Percentiles rank a stretch among this genome's conserved stretches.
Conservation (phyloP, 2,888 invertebrate species). For the Synanthedon tipuliformis region DNA sequence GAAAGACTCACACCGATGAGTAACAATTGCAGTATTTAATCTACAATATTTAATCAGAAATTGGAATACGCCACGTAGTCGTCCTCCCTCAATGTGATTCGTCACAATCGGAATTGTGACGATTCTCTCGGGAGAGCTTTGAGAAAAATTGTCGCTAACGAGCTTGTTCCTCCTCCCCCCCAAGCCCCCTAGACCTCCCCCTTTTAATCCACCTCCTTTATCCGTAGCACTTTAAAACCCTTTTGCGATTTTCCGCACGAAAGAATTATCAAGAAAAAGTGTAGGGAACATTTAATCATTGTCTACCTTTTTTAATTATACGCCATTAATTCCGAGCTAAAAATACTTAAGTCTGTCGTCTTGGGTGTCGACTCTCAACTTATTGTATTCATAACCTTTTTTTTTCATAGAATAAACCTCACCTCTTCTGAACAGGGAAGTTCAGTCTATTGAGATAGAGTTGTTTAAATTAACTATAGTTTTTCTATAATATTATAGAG, state of each 20-base stretch:
- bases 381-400: too few relatives aligned
- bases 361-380: neutral
- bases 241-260: slow-evolving; percentile 59
- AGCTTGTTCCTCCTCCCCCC: slow-evolving; percentile 36
- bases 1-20: too few relatives aligned
- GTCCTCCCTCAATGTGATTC: slow-evolving; percentile 52
- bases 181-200: slow-evolving; percentile 23
- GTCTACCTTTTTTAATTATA: slow-evolving; percentile 40
- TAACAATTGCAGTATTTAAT: too few relatives aligned
- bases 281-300: slow-evolving; percentile 38
- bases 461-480: too few relatives aligned
- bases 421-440: too few relatives aligned
- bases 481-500: too few relatives aligned
- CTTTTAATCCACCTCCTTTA: slow-evolving; percentile 54
- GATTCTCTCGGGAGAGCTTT: slow-evolving; percentile 60
- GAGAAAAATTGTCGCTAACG: slow-evolving; percentile 69
- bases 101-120: slow-evolving; percentile 66
- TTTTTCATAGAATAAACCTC: too few relatives aligned
- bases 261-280: slow-evolving; percentile 54
- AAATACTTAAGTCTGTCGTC: slow-evolving; percentile 5
- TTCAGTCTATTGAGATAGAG: too few relatives aligned
- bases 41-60: slow-evolving; percentile 29
- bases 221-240: slow-evolving; percentile 63
- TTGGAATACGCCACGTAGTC: slow-evolving; percentile 30
- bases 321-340: slow-evolving; percentile 14